Evolutionary conservation across 2,797 vertebrate species (phyloP), one percentile per base, ranked within the genome.

Genomic region (Pseudomugil gertrudae): DNA sequence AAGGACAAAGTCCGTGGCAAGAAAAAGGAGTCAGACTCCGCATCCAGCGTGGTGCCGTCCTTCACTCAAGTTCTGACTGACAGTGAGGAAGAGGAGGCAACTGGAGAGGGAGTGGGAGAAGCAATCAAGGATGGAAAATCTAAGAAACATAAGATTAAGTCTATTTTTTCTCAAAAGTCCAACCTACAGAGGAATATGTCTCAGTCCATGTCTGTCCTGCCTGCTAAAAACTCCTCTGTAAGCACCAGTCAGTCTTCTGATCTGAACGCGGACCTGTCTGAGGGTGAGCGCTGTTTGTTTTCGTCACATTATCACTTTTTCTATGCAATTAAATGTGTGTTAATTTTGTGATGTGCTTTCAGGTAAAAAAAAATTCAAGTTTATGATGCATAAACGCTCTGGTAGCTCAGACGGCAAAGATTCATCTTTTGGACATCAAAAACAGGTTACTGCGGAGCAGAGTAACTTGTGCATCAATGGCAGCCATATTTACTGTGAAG

Each of bases 1-100:
- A 98, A 96, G 77, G 96, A 98, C 88, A 99, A 96, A 80, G 89
- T 99, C 9, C 95, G 95, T 32, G 95, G 96, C 23, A 98, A 95
- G 88, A 94, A 94, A 72, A 95, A 94, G 80, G 96, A 95, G 0
- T 93, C 92, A 0, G 96, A 98, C 29, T 86, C 94, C 0, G 78
- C 77, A 0, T 95, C 96, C 0, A 92, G 87, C 0, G 84, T 96
- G 40, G 93, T 94, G 50, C 94, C 95, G 2, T 91, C 94, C 43
- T 66, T 84, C 0, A 66, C 64, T 1, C 93, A 94, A 76, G 94
- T 95, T 0, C 80, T 93, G 0, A 95, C 93, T 0, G 98, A 97
- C 90, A 99, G 97, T 0, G 97, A 98, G 48, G 97, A 94, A 0
- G 98, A 98, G 0, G 98, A 97, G 51, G 85, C 85, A 0, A 73